Evolutionary conservation across 2,113 vertebrate genomes (phyloP), one percentile per base, ranked within the genome.

Genomic region (Siniperca knerii): DNA sequence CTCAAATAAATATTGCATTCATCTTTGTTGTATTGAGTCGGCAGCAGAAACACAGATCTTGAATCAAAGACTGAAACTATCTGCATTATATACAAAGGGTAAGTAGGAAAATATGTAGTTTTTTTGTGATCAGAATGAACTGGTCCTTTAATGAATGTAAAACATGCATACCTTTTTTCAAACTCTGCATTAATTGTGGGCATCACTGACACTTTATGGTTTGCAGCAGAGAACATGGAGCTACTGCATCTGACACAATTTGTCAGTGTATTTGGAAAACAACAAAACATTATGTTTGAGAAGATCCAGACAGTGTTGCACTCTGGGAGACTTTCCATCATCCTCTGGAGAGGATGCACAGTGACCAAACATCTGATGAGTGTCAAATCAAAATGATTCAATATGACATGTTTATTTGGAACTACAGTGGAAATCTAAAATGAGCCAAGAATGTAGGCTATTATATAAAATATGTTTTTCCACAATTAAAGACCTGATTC

Each of bases 401-500:
- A 71, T 69, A 15, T 89, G 90, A 86, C 77, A 86, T 78, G 72
- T 86, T 90, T 85, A 81, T 83, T 82, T 72, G 8, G 66, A 79
- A 76, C 46, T 44, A 44, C n/a, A 74, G 50, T 54, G 48, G 9
- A 88, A 79, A 74, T n/a, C 42, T 62, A 29, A 79, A 77, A 57
- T 57, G 2, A 81, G 73, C 67, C 69, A 70, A 88, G 65, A 80
- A 70, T 55, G 68, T 20, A 64, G 68, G 2, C 18, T 35, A 33
- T 74, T 65, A 55, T 67, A 21, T 76, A 57, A 82, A 83, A 74
- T 0, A 52, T 72, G 57, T 60, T 54, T 89, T 87, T 86, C 46
- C 21, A 52, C n/a, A 64, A 10, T 55, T 73, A 20, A 77, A 62
- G 50, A n/a, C 46, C 1, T 11, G 29, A 78, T 10, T 62, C 20